A percentile compares a stretch with the other conserved stretches of the same genome.
phyloP scores from a whole-genome alignment of 2,888 invertebrate genomes.

The Caenorhabditis sp. region DNA sequence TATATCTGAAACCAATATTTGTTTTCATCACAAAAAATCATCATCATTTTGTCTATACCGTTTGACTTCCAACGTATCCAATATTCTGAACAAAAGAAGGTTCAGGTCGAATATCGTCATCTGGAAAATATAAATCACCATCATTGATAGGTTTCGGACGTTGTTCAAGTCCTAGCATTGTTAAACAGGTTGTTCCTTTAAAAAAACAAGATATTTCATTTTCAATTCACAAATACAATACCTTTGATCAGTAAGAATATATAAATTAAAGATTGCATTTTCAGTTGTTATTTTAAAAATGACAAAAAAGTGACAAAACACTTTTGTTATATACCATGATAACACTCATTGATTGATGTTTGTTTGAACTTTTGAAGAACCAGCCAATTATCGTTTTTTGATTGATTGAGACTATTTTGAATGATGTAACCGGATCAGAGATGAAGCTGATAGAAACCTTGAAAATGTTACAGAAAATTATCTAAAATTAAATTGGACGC shows the following conservation, averaged over 20 bases:
- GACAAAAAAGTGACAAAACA: neutral
- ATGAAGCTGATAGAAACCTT: no score
- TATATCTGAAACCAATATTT: neutral
- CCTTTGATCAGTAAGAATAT: neutral
- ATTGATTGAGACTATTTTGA: neutral
- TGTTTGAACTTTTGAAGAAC: neutral
- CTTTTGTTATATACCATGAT: neutral
- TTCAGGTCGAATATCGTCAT: neutral
- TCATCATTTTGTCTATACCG: no score
- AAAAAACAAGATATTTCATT: no score
- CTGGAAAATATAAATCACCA: neutral
- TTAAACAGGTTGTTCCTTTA: neutral
- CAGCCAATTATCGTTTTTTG: neutral
- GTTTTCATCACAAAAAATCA: no score
- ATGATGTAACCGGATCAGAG: neutral
- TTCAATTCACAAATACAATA: no score
- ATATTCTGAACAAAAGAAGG: neutral
- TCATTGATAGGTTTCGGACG: neutral
- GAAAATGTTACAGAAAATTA: no score
- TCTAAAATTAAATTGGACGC: no score
- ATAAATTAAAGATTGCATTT: neutral
- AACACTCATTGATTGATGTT: neutral
- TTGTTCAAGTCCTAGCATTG: neutral
- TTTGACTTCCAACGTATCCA: neutral
- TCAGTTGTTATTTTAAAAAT: neutral